Evolutionary conservation across 1,140 invertebrate genomes (phyloP).

Genomic region (Oryctes rhinoceros): DNA sequence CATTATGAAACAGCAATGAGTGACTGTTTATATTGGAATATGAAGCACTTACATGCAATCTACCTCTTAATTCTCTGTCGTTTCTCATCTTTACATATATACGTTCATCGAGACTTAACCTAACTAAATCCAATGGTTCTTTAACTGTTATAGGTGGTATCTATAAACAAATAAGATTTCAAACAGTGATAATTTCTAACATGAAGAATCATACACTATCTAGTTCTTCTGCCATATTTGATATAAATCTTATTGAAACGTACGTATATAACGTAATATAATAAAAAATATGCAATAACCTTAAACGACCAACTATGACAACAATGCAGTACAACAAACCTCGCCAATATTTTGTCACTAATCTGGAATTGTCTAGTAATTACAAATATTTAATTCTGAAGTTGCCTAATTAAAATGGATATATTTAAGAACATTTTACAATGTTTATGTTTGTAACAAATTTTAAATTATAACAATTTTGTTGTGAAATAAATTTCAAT

Average conservation of each 20-base stretch:
- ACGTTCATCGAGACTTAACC: constrained; percentile 95
- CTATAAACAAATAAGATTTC: constrained; percentile 60
- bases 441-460: no score
- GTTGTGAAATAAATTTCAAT: no score
- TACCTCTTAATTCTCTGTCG: constrained; percentile 92
- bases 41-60: constrained; percentile 83
- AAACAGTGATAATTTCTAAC: constrained; percentile 39
- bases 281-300: no score
- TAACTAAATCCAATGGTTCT: constrained; percentile 95
- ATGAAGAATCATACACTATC: constrained; percentile 50
- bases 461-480: no score
- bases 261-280: no score
- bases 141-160: constrained; percentile 89
- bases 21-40: constrained; percentile 21
- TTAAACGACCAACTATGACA: no score
- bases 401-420: no score
- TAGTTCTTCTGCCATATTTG: constrained; percentile 47
- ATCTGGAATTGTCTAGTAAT: no score
- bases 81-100: constrained; percentile 99
- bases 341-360: no score
- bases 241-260: constrained; percentile 10
- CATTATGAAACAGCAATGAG: neutral
- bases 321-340: no score
- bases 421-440: no score
- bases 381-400: no score